These are phyloP conservation scores for Venturia canescens DNA, from an alignment of 1,140 invertebrate genomes.

Conservation along the genomic window DNA sequence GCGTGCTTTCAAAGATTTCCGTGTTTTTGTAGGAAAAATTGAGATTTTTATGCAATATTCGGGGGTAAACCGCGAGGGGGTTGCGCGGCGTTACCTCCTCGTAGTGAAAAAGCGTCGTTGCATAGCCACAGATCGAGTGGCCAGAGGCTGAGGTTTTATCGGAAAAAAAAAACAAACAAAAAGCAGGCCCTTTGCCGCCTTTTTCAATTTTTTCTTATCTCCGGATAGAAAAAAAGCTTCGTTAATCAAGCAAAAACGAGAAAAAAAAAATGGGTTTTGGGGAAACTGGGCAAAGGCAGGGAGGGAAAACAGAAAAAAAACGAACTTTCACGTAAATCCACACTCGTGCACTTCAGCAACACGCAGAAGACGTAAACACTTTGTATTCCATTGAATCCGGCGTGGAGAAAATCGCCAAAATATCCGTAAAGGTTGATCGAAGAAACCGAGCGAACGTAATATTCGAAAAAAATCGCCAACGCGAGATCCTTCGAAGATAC, in stretches of 20 bases:
- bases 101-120: slow-evolving; percentile 63
- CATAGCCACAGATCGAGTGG: slow-evolving; percentile 63
- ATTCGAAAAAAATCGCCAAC: not conserved
- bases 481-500: not conserved
- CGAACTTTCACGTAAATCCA: slow-evolving; percentile 13
- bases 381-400: slow-evolving; percentile 56
- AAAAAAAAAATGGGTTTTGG: not conserved
- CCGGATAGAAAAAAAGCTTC: not conserved
- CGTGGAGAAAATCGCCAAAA: not conserved
- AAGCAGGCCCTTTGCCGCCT: too few species aligned
- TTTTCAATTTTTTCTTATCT: not conserved
- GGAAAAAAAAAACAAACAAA: not conserved
- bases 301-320: not conserved
- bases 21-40: not conserved
- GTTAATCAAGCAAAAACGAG: not conserved
- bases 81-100: slow-evolving; percentile 67
- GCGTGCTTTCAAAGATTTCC: not conserved
- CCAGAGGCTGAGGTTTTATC: not conserved
- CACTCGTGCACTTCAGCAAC: slow-evolving; percentile 8
- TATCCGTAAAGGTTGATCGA: not conserved
- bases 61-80: slow-evolving; percentile 57
- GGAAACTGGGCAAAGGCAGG: too few species aligned
- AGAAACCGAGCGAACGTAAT: not conserved
- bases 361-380: slow-evolving; percentile 52
- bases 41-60: not conserved